A percentile compares a stretch with the other conserved stretches of the same genome.
These are phyloP conservation scores for Drosophila yakuba DNA, from an alignment of 1,140 invertebrate species.

Conservation along the genomic window DNA sequence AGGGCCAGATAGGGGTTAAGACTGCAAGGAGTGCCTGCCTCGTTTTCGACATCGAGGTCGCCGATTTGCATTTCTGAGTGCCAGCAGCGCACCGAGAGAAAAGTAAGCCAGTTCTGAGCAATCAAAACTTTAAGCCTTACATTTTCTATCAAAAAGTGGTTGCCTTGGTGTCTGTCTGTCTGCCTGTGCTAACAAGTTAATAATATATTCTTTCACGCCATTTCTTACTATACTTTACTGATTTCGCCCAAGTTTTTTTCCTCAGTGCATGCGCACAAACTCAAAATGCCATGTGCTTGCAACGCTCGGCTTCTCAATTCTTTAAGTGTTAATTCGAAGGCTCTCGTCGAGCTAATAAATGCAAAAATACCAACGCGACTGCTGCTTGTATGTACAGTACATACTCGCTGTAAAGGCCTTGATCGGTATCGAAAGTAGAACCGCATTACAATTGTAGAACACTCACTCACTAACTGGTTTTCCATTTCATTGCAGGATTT, in stretches of 20 bases:
- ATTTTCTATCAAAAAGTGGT: too few species aligned
- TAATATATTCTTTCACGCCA: too few species aligned
- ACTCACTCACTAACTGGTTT: too few species aligned
- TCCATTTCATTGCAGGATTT: constrained; percentile 84
- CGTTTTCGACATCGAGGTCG: constrained; percentile 29
- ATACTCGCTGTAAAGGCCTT: background rate
- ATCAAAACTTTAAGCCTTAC: too few species aligned
- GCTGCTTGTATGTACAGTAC: constrained; percentile 3
- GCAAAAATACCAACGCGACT: constrained; percentile 5
- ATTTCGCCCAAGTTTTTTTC: background rate
- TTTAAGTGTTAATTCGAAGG: constrained; percentile 24
- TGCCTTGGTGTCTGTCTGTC: too few species aligned
- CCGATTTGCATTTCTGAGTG: constrained; percentile 65
- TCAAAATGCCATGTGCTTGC: constrained; percentile 13
- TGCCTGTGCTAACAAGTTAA: too few species aligned
- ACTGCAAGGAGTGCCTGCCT: constrained; percentile 20
- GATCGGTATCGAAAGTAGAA: too few species aligned
- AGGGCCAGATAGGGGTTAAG: constrained; percentile 1
- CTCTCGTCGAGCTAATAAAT: constrained; percentile 60
- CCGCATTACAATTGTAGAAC: too few species aligned
- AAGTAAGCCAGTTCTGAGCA: background rate
- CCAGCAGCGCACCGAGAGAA: background rate
- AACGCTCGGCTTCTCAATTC: background rate
- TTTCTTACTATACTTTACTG: background rate
- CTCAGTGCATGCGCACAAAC: background rate